phyloP scores from a whole-genome alignment of 2,113 vertebrate species.

The Hippoglossus stenolepis region DNA sequence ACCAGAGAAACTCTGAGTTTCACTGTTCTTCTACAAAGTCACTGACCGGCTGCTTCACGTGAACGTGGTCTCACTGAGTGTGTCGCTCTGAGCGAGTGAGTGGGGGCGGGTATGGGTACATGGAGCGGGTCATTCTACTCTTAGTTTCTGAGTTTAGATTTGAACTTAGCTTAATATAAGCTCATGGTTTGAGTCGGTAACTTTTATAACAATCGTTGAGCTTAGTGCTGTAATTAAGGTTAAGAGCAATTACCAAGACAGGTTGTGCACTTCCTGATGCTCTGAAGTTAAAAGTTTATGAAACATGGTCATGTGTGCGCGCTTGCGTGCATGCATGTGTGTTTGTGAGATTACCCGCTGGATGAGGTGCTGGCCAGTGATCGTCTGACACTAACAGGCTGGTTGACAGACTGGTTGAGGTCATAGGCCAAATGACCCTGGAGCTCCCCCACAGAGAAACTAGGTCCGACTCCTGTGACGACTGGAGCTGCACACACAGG shows the following conservation, averaged over 20 bases:
- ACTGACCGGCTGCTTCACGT: too few species aligned
- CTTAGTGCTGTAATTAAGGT: too few species aligned
- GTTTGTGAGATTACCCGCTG: conserved; percentile 82
- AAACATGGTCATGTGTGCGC: not conserved
- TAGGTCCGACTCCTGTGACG: conserved; percentile 92
- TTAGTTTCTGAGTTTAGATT: not conserved
- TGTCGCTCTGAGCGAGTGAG: too few species aligned
- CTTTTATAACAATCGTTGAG: too few species aligned
- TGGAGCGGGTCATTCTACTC: too few species aligned
- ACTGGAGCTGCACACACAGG: conserved; percentile 86
- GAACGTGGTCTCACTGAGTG: too few species aligned
- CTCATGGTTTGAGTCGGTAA: too few species aligned
- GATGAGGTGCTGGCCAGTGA: conserved; percentile 95
- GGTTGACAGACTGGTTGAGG: conserved; percentile 89
- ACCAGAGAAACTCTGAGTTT: too few species aligned
- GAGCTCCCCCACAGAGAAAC: conserved; percentile 96
- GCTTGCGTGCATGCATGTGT: not conserved
- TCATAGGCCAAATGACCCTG: conserved; percentile 97
- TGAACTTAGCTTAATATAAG: too few species aligned
- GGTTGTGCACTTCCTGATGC: not conserved
- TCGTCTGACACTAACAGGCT: conserved; percentile 89
- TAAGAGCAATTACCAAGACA: too few species aligned
- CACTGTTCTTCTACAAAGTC: too few species aligned
- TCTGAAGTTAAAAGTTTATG: not conserved
- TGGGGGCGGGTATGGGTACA: too few species aligned